Base-by-base conservation (phyloP, 2,113 vertebrate genomes). In the Acrocephalus kingi region DNA sequence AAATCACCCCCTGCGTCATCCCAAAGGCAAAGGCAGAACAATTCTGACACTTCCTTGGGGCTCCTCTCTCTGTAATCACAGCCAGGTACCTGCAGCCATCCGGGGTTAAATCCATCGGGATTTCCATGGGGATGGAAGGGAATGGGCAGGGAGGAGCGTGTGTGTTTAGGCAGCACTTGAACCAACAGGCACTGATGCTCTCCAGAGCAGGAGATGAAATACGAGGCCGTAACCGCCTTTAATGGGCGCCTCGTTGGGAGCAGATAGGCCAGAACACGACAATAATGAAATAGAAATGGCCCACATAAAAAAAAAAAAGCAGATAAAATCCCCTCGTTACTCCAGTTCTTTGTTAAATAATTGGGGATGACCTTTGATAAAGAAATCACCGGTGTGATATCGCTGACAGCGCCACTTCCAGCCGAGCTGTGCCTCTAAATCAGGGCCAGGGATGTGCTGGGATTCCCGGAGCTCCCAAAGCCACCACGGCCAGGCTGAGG, bases 341-440 rank as follows among this genome's bases (percentile, higher is more conserved):
- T 17, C 45, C 85, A 77, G 76, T 76, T 96, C 91, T 91, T 96
- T 92, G 87, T n/a, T 83, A 97, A 97, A 97, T 96, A 92, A 97
- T 95, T 91, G 87, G 71, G 94, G 91, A 96, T 92, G 96, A 93
- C 89, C 69, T 96, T 95, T 93, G 96, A 97, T 96, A 92, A 96
- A 95, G 94, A 96, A 95, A 94, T 95, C 92, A 89, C 64, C 86
- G 21, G 11, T n/a, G 59, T 48, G 89, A 92, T 91, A n/a, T 39
- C 94, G 96, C 92, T 93, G 93, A 96, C 89, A 87, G 93, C 31
- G 78, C 78, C 27, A 13, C 84, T 97, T 5, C 21, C 48, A 48
- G 11, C 3, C 22, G 22, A 23, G 46, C 19, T 3, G 46, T 22
- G 13, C 24, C 49, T 51, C 49, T 15, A 51, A 25, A 25, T 8